Evolutionary conservation across 2,797 vertebrate genomes (phyloP), one percentile per base, ranked within the genome.

Genomic region (Chaetodon trifasciatus): DNA sequence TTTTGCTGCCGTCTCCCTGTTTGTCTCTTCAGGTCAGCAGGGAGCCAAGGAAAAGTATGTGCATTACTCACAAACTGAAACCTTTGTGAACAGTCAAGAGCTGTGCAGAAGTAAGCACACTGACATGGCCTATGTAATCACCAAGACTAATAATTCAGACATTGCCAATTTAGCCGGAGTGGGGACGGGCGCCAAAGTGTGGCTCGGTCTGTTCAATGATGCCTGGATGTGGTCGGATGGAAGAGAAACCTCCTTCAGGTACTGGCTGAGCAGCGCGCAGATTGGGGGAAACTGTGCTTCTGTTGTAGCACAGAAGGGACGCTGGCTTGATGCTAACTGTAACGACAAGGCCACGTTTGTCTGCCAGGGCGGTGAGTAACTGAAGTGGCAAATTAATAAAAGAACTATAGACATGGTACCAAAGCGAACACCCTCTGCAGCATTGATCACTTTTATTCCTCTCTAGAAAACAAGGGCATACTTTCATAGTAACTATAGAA

Each of bases 351-450:
- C 23, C 19, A 0, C 68, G 4, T 90, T 88, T 8, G 39, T 89
- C 75, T 90, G 88, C n/a, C 67, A 83, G 7, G 86, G 88, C 0
- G 87, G 89, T 90, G 82, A 86, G 88, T 76, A 8, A 5, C 3
- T 35, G 0, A 60, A 44, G 60, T 7, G 15, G 15, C n/a, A 23
- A 56, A 28, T 39, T 2, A 3, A 23, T 8, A 8, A n/a, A 42
- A 2, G 2, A 16, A 35, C 35, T 53, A 39, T 8, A 40, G 21
- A 13, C 35, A 42, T 23, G 28, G n/a, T 1, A 10, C 50, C 16
- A 19, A 28, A 55, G 10, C 4, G 9, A 42, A 28, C 24, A 21
- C 28, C 8, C 8, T 50, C 49, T 8, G 21, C 19, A 49, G 19
- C 47, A 21, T 42, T 39, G 15, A 39, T n/a, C 2, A 39, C 1